phyloP scores from a whole-genome alignment of 2,797 vertebrate species.

The Huso huso region DNA sequence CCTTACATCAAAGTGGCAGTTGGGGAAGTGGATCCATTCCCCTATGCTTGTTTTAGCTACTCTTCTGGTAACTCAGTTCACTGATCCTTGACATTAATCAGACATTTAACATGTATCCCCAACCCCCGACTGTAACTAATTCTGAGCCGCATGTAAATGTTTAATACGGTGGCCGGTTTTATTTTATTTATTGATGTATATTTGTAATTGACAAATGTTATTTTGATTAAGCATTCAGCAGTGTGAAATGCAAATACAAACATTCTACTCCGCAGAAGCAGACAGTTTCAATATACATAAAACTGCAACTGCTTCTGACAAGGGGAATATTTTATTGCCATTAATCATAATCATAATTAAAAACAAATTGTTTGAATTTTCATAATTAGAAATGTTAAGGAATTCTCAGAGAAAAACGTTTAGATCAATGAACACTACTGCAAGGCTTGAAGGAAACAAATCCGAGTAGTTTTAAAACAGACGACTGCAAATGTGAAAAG shows the following conservation, averaged over 20 bases:
- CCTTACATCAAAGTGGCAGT: conserved; percentile 80
- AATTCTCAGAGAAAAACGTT: conserved; percentile 4
- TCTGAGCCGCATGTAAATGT: conserved; percentile 45
- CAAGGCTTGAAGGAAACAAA: conserved; percentile 4
- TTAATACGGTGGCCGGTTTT: conserved; percentile 27
- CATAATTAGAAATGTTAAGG: conserved; percentile 6
- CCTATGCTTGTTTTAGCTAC: conserved; percentile 32
- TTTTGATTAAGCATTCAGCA: conserved; percentile 21
- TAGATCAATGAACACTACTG: not conserved
- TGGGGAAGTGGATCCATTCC: conserved; percentile 54
- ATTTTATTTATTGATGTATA: conserved; percentile 17
- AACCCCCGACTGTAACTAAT: conserved; percentile 39
- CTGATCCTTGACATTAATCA: conserved; percentile 44
- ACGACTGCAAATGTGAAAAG: conserved; percentile 8
- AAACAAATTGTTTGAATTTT: conserved; percentile 6
- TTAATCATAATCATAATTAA: too few species aligned
- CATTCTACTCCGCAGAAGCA: conserved; percentile 12
- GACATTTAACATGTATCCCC: conserved; percentile 24
- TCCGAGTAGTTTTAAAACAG: not conserved
- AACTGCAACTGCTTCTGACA: conserved; percentile 13
- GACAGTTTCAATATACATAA: conserved; percentile 13
- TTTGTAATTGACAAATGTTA: conserved; percentile 24
- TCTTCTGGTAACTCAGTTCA: conserved; percentile 20
- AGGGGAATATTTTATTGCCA: conserved; percentile 10
- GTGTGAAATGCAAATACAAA: conserved; percentile 21